Evolutionary conservation across 2,797 vertebrate species (phyloP), one percentile per base, ranked within the genome.

Genomic region (Sebastes trivittatus): DNA sequence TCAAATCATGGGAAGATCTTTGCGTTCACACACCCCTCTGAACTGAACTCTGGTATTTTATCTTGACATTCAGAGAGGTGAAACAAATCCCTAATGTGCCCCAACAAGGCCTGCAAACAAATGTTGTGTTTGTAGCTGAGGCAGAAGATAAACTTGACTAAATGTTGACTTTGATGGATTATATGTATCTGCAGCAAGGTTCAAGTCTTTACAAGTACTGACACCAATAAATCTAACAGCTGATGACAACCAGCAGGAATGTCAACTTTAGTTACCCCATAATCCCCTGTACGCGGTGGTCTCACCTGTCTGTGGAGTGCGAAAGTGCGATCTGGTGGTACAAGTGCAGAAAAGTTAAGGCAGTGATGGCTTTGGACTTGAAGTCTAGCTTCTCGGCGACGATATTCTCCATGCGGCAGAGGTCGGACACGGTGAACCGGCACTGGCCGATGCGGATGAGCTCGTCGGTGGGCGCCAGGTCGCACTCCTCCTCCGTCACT

Each of bases 271-370:
- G 42, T 46, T 46, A 46, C 49, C 11, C 6, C 6, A 11, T 18
- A 0, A 38, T 36, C 14, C 42, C 32, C 42, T 59, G 38, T 16
- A 18, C 0, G 0, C 22, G 8, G 1, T 9, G 18, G 13, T 23
- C 96, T 94, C 86, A 99, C 98, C 97, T 96, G 93, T 97, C 96
- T 73, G 96, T 96, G 93, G 95, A 95, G 95, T 98, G 97, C 30
- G 94, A 96, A 70, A 96, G 94, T 69, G 96, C 78, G 59, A 99
- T 97, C 85, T 95, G 89, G 84, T 98, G 97, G 94, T 98, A 99
- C 89, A 99, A 92, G 95, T 97, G 97, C 95, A 99, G 96, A 91
- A 99, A 99, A 74, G 97, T 98, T 96, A 99, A 98, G 96, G 98
- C 98, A 86, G 98, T 99, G 95, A 99, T 92, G 92, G 98, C 97